Conservation (phyloP, 2,113 vertebrate species). For the Melanostigma gelatinosum region DNA sequence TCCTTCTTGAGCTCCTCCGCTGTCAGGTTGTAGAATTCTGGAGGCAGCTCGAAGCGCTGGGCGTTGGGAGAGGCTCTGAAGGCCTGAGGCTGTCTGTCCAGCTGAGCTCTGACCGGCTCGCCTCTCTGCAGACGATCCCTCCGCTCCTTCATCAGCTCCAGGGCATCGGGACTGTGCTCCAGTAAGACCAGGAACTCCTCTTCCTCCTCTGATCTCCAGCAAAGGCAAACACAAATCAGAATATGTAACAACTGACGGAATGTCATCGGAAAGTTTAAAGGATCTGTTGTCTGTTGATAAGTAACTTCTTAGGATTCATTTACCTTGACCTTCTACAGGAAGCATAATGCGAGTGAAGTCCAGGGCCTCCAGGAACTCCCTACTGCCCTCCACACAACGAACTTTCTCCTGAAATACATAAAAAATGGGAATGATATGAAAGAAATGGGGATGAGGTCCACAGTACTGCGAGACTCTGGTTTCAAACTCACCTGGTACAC, state of each 20-base stretch:
- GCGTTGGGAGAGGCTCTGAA: conserved; percentile 86
- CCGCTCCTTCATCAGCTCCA: conserved; percentile 83
- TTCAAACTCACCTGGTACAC: conserved; percentile 89
- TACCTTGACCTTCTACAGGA: conserved; percentile 88
- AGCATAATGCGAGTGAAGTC: conserved; percentile 87
- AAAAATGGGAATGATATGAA: background rate
- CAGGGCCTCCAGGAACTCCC: conserved; percentile 90
- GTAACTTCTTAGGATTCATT: conserved; percentile 18
- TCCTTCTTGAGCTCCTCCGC: conserved; percentile 90
- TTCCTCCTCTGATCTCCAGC: conserved; percentile 75
- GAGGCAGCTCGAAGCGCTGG: conserved; percentile 88
- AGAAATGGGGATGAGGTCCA: background rate
- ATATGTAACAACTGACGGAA: background rate
- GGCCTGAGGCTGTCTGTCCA: conserved; percentile 86
- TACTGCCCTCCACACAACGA: conserved; percentile 86
- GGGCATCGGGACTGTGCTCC: conserved; percentile 74
- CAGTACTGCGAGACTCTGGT: background rate
- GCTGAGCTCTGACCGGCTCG: conserved; percentile 86
- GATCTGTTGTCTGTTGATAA: background rate
- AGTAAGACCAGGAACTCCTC: conserved; percentile 91
- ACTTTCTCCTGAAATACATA: conserved; percentile 88
- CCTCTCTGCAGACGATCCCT: conserved; percentile 86
- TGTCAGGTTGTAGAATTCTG: conserved; percentile 91
- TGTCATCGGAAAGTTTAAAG: background rate
- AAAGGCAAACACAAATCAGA: background rate